Evolutionary conservation across 2,888 invertebrate genomes (phyloP), one percentile per base, ranked within the genome.

Genomic region (Agrypnus murinus): DNA sequence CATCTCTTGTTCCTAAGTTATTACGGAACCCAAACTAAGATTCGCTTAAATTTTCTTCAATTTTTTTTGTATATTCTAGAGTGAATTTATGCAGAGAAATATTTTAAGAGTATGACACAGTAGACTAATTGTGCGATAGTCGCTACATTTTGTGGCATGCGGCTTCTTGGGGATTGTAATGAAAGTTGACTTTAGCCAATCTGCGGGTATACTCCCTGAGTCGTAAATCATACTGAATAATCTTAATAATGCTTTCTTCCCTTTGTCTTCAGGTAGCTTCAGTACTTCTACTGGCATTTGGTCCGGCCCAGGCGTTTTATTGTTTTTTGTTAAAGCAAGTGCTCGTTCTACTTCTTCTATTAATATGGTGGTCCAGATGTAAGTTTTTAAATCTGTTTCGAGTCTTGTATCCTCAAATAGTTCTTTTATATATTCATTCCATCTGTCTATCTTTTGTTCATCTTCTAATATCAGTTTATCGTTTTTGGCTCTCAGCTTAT

Each of bases 11-110:
- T n/a, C n/a, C n/a, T n/a, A n/a, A n/a, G n/a, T n/a, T n/a, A n/a
- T n/a, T n/a, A n/a, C n/a, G n/a, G n/a, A n/a, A n/a, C n/a, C 31
- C 15, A 14, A 46, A 46, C n/a, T 46, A 17, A 17, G 15, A 8
- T 17, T 46, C n/a, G 14, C 46, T 46, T 5, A 46, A 15, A 46
- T 46, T 46, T 40, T 50, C 50, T 50, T 50, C 50, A 25, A 50
- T n/a, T 25, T 50, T 50, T 50, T 14, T 31, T 31, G 25, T 25
- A 50, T 50, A 50, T 50, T 10, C 50, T 50, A 50, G 2, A 50
- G 25, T 25, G 12, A 25, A 50, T n/a, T 50, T 46, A 46, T 46
- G 12, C 46, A 10, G 15, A 46, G 6, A 17, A 46, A 46, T 15
- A 46, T 46, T 10, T 46, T 46, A 15, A 46, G 5, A 19, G 6